phyloP scores from a whole-genome alignment of 2,113 vertebrate genomes.

The Vireo altiloquus region DNA sequence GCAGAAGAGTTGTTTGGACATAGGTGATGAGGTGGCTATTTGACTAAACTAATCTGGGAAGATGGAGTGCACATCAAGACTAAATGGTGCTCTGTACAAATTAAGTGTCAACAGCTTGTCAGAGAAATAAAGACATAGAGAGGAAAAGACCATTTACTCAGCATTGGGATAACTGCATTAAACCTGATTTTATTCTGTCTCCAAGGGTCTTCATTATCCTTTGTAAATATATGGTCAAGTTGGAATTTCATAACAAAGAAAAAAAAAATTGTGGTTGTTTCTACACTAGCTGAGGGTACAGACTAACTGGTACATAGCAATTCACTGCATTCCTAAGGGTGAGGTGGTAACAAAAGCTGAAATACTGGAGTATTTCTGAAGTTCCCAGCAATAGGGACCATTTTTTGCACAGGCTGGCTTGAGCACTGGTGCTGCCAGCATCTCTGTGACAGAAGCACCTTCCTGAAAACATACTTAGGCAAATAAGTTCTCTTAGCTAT shows the following conservation, averaged over 20 bases:
- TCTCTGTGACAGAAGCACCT: background rate
- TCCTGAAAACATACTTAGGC: background rate
- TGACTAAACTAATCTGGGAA: background rate
- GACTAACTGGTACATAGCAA: background rate
- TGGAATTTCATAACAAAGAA: background rate
- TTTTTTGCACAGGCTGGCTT: background rate
- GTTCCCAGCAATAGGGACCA: background rate
- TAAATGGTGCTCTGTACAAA: background rate
- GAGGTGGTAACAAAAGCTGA: background rate
- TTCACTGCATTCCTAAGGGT: background rate
- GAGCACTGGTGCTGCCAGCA: background rate
- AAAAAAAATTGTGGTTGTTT: background rate
- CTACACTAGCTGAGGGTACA: background rate
- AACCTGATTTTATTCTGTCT: background rate
- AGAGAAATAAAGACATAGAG: background rate
- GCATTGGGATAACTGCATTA: background rate
- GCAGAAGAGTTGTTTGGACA: background rate
- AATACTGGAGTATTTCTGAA: background rate
- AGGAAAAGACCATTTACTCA: background rate
- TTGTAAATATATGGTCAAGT: background rate
- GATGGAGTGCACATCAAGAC: background rate
- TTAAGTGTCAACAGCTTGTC: constrained; percentile 1
- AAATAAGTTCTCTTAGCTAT: background rate
- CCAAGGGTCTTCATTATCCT: background rate
- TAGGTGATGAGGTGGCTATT: background rate